Conservation (phyloP, 2,113 vertebrate genomes). For the Clarias magur region DNA sequence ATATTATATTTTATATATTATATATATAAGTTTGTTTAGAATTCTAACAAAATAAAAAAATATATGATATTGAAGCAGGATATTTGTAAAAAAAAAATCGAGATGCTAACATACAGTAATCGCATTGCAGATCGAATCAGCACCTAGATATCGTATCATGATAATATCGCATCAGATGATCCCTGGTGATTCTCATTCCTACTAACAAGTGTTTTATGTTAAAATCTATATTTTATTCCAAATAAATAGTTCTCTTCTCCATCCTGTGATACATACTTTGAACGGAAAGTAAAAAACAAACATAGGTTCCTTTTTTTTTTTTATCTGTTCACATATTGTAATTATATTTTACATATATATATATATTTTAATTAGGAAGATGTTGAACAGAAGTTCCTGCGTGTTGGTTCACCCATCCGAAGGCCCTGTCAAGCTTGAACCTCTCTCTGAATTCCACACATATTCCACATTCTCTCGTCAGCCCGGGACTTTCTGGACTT, state of each 20-base stretch:
- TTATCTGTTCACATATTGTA: not conserved
- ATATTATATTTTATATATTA: no score
- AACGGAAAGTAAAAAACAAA: not conserved
- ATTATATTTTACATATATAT: not conserved
- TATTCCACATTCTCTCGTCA: conserved; percentile 41
- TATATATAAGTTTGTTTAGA: no score
- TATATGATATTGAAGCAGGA: no score
- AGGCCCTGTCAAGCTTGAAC: not conserved
- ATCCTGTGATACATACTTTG: no score
- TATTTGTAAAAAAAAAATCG: no score
- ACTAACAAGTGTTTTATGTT: not conserved
- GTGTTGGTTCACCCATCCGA: not conserved
- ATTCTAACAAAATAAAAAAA: no score
- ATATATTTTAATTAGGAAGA: not conserved
- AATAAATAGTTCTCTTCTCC: no score
- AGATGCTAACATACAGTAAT: no score
- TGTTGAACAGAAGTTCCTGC: not conserved
- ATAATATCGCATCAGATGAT: not conserved
- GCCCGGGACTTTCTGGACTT: conserved; percentile 49
- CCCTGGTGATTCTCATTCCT: not conserved
- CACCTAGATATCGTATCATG: not conserved
- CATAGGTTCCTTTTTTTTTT: not conserved
- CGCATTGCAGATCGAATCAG: no score
- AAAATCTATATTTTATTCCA: not conserved
- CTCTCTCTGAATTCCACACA: conserved; percentile 38